Evolutionary conservation across 2,797 vertebrate genomes (phyloP).

Genomic region (Microchirus variegatus): DNA sequence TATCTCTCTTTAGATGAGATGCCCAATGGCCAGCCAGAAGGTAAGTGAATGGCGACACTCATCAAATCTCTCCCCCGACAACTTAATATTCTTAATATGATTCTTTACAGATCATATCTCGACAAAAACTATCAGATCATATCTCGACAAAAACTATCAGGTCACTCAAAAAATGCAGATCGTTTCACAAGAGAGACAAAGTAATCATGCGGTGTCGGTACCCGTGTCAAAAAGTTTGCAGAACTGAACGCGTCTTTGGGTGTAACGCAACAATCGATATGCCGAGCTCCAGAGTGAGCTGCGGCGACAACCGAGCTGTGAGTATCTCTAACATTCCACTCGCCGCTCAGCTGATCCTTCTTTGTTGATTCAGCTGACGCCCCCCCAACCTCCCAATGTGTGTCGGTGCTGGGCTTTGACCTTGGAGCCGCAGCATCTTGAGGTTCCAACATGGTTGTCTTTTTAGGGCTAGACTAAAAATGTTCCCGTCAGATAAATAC

Average conservation of each 20-base stretch:
- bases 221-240: neutral
- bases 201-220: too few species aligned
- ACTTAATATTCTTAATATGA: too few species aligned
- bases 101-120: conserved; percentile 16
- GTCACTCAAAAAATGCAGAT: too few species aligned
- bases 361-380: conserved; percentile 80
- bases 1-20: conserved; percentile 74
- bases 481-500: too few species aligned
- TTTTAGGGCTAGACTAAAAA: conserved; percentile 2
- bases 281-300: conserved; percentile 44
- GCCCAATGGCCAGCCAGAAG: conserved; percentile 77
- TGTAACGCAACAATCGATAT: conserved; percentile 16
- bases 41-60: conserved; percentile 70
- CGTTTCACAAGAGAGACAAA: too few species aligned
- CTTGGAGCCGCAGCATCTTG: conserved; percentile 73
- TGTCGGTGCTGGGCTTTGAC: too few species aligned
- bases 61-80: conserved; percentile 23
- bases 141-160: neutral
- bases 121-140: neutral
- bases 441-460: conserved; percentile 25
- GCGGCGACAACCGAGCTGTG: conserved; percentile 45
- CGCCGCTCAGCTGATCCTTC: conserved; percentile 68
- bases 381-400: too few species aligned
- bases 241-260: neutral
- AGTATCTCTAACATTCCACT: conserved; percentile 70